Evolutionary conservation across 1,140 invertebrate genomes (phyloP), one percentile per base, ranked within the genome.

Genomic region (Lutraria rhynchaena): DNA sequence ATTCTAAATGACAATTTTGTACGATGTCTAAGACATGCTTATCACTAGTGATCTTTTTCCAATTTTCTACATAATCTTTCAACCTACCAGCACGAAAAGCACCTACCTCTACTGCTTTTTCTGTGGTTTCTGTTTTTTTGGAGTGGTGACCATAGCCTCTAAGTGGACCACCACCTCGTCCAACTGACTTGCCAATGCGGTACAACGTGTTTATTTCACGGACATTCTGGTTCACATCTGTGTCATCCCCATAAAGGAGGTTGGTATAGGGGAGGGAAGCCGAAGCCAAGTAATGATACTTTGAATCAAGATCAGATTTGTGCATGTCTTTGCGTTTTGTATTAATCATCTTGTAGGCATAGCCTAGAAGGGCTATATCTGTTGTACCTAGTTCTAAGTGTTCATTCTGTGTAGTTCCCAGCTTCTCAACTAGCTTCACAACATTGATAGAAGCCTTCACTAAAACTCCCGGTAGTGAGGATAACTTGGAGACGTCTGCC

Each of bases 1-100:
- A 73, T 57, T 73, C 70, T n/a, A 73, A 37, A 73, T 73, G 53
- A 35, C 70, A 73, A 58, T 73, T 49, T 37, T 57, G 46, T 31
- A 58, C 53, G 37, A 73, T 73, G 19, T 73, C 70, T 46, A 73
- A 22, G 3, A 73, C 37, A 35, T 57, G n/a, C 22, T 58, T 57
- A 37, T 76, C 73, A 46, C 31, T 57, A 58, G 73, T 76, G n/a
- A 73, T 61, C 33, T 76, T 76, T 76, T 58, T 76, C 73, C 73
- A 76, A 76, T 76, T 76, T 61, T 76, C 41, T 1, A 61, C 55
- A 61, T 61, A 61, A 29, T 61, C 27, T 29, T 63, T 44, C 51
- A 76, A 61, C 46, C 58, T 76, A 76, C 73, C 73, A 27, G 73
- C 73, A 24, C n/a, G 24, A 63, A 76, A 76, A 22, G 33, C 31